Conservation (phyloP, 2,888 invertebrate species). For the Gibbula magus region DNA sequence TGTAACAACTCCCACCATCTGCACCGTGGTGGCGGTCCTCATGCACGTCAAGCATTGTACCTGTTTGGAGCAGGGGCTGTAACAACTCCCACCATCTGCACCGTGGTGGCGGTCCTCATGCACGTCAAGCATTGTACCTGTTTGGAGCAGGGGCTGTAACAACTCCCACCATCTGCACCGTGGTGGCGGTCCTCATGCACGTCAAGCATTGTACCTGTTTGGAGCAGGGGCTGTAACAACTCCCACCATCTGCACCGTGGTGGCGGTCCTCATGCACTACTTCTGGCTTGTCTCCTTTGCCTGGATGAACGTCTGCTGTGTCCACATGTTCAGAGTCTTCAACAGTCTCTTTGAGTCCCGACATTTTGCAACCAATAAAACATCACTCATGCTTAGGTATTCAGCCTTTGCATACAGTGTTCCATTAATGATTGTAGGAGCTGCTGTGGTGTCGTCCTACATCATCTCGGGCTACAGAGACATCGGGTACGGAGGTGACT, state of each 20-base stretch:
- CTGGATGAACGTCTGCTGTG: constrained; percentile 19
- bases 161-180: no score
- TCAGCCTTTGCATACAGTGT: neutral
- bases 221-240: neutral
- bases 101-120: no score
- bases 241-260: neutral
- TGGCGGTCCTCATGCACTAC: constrained; percentile 13
- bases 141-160: no score
- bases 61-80: no score
- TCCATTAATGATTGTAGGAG: neutral
- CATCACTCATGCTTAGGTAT: neutral
- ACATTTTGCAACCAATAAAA: neutral
- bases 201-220: no score
- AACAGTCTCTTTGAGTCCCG: neutral
- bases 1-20: no score
- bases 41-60: no score
- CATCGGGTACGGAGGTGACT: neutral
- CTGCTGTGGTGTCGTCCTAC: neutral
- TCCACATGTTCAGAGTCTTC: constrained; percentile 13
- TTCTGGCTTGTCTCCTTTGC: neutral
- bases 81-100: no score
- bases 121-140: no score
- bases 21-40: no score
- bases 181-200: no score
- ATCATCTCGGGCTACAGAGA: neutral